Percentiles rank a stretch among this genome's conserved stretches.
These are phyloP conservation scores for Alosa alosa DNA, from an alignment of 2,113 vertebrate genomes.

Conservation along the genomic window DNA sequence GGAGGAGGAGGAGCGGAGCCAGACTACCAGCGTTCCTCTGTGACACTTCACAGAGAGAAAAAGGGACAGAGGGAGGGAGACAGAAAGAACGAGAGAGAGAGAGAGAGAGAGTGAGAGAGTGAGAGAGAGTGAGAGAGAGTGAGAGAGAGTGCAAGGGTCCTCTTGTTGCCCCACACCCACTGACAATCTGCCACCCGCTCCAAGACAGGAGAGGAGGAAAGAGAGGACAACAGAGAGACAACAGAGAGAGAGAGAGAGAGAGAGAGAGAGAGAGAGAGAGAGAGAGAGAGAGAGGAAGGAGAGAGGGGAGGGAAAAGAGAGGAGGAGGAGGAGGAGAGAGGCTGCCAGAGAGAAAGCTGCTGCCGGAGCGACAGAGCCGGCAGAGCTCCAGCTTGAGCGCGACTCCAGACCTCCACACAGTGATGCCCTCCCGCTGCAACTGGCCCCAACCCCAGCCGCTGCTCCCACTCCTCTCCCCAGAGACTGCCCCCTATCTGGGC, in stretches of 20 bases:
- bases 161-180: conserved; percentile 1
- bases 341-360: conserved; percentile 24
- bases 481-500: not conserved
- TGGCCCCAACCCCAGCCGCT: not conserved
- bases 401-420: not conserved
- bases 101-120: not conserved
- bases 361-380: conserved; percentile 1
- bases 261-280: conserved; percentile 25
- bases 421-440: not conserved
- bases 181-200: conserved; percentile 12
- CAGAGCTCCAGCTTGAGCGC: not conserved
- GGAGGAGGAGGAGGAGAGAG: conserved; percentile 22
- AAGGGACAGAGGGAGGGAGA: not conserved
- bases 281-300: conserved; percentile 8
- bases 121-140: not conserved
- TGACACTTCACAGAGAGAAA: not conserved
- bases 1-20: not conserved
- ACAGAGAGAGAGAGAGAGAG: conserved; percentile 51
- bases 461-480: not conserved
- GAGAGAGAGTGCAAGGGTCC: not conserved
- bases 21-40: conserved; percentile 5
- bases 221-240: not conserved
- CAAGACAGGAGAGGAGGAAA: not conserved
- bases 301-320: not conserved
- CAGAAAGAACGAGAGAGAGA: not conserved